A percentile compares a stretch with the other conserved stretches of the same genome.
phyloP scores from a whole-genome alignment of 2,113 vertebrate species.

The Caloenas nicobarica region DNA sequence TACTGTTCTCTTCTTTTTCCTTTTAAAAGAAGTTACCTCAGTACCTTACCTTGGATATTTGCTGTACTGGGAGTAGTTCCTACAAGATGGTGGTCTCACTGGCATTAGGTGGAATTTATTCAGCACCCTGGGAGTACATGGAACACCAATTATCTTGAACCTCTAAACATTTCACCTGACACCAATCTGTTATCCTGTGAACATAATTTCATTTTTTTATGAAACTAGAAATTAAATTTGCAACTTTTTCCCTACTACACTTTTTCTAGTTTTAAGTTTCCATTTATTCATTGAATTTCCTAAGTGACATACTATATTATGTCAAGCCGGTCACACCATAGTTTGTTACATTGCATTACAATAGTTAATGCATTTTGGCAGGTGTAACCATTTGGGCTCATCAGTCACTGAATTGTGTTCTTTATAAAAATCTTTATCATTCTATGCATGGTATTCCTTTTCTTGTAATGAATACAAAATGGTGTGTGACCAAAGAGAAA shows the following conservation, averaged over 20 bases:
- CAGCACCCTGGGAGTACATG: background rate
- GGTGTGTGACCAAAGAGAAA: background rate
- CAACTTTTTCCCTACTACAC: background rate
- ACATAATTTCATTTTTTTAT: background rate
- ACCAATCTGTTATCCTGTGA: background rate
- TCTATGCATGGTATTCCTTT: background rate
- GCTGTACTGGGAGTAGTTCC: background rate
- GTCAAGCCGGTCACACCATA: background rate
- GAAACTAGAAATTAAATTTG: background rate
- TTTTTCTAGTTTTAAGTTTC: background rate
- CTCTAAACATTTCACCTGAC: background rate
- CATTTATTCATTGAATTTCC: constrained; percentile 6
- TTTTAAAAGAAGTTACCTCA: background rate
- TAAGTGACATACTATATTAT: background rate
- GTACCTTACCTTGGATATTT: background rate
- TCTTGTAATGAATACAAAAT: constrained; percentile 9
- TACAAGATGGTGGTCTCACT: background rate
- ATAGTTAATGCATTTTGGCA: constrained; percentile 26
- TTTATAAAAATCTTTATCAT: constrained; percentile 12
- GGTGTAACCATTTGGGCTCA: background rate
- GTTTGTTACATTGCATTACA: background rate
- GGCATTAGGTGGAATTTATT: background rate
- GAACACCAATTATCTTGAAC: background rate
- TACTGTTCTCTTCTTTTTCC: background rate
- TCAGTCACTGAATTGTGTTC: constrained; percentile 14